A percentile compares a stretch with the other conserved stretches of the same genome.
phyloP scores from a whole-genome alignment of 2,888 invertebrate genomes.

The Plebejus anna region DNA sequence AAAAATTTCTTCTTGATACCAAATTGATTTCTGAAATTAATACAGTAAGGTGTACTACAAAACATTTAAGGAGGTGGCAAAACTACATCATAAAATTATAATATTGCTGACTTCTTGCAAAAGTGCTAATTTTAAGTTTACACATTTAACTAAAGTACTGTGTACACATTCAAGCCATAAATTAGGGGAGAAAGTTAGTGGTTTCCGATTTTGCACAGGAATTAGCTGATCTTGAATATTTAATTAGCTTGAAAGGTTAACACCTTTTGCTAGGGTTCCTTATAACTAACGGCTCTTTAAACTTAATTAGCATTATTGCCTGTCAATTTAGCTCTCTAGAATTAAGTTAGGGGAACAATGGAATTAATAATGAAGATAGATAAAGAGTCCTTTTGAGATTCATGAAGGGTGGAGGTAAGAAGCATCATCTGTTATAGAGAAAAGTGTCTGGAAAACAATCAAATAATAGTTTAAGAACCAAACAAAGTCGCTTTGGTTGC shows the following conservation, averaged over 20 bases:
- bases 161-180: slow-evolving; percentile 20
- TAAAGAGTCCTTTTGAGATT: background rate
- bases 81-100: background rate
- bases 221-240: slow-evolving; percentile 66
- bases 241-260: slow-evolving; percentile 46
- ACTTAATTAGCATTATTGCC: slow-evolving; percentile 31
- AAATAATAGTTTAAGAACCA: too few species aligned
- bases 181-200: slow-evolving; percentile 58
- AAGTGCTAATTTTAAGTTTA: background rate
- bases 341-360: background rate
- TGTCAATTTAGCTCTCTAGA: background rate
- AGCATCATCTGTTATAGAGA: too few species aligned
- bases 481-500: too few species aligned
- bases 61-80: background rate
- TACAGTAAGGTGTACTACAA: background rate
- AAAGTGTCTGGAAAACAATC: too few species aligned
- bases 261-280: slow-evolving; percentile 42
- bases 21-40: too few species aligned
- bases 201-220: slow-evolving; percentile 48
- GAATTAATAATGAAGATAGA: background rate
- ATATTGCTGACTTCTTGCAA: background rate
- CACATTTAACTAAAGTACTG: background rate
- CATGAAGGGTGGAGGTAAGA: too few species aligned
- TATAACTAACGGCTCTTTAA: slow-evolving; percentile 34
- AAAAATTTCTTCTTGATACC: too few species aligned